Evolutionary conservation across 64 coral and sea anemone genomes (phyloP).

Genomic region (Acropora yongei): DNA sequence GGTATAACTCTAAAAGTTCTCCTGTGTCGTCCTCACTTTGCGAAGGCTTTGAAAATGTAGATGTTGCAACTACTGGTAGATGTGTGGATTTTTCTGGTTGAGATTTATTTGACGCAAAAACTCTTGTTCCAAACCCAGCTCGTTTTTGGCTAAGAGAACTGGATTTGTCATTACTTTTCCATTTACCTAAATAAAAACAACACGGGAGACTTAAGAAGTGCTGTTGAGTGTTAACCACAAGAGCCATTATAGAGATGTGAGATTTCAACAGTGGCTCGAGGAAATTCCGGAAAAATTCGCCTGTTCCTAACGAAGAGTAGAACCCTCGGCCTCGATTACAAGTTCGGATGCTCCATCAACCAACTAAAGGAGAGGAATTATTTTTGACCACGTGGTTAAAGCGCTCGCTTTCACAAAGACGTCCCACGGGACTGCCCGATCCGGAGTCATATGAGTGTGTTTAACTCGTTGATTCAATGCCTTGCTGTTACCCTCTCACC

Average conservation of each 20-base stretch:
- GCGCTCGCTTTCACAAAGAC: too few species aligned
- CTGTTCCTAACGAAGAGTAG: too few species aligned
- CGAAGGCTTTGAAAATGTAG: background rate
- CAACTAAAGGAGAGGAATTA: background rate
- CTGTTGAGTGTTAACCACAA: too few species aligned
- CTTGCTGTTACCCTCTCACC: too few species aligned
- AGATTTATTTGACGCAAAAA: background rate
- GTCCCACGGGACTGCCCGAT: too few species aligned
- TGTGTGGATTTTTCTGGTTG: background rate
- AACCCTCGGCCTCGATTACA: too few species aligned
- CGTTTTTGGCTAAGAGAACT: background rate
- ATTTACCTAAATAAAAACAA: background rate
- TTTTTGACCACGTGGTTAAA: background rate
- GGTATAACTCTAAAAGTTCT: constrained; percentile 25
- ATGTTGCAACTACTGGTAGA: background rate
- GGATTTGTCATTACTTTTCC: background rate
- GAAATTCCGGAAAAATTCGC: too few species aligned
- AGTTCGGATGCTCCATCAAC: too few species aligned
- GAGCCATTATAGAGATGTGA: too few species aligned
- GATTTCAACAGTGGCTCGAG: background rate
- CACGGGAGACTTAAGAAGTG: too few species aligned
- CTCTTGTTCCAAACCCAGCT: background rate
- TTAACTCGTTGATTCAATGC: too few species aligned
- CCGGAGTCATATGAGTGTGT: too few species aligned
- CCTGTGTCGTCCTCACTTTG: background rate